phyloP scores from a whole-genome alignment of 2,113 vertebrate species.

The Strix uralensis region DNA sequence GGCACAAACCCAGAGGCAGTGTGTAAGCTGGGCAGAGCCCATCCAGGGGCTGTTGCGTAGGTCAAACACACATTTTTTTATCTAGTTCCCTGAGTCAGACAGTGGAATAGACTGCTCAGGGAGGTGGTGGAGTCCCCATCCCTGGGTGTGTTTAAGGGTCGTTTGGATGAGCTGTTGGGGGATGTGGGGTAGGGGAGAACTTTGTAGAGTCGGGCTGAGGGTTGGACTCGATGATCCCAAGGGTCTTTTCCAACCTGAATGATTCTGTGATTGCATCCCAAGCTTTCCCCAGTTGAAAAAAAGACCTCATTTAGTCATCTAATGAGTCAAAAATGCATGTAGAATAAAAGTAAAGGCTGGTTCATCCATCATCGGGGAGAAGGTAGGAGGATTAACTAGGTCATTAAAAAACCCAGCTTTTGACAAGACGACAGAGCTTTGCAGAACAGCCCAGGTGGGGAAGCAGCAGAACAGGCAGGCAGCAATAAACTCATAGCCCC shows the following conservation, averaged over 20 bases:
- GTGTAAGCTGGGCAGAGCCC: fast-evolving
- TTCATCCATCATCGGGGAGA: not conserved
- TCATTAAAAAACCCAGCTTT: not conserved
- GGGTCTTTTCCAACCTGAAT: too few relatives aligned
- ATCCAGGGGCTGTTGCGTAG: fast-evolving
- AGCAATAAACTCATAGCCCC: too few relatives aligned
- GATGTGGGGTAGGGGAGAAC: too few relatives aligned
- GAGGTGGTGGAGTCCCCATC: too few relatives aligned
- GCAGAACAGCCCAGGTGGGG: not conserved
- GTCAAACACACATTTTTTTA: not conserved
- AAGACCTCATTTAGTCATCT: not conserved
- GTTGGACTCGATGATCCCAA: too few relatives aligned
- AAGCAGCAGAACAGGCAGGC: not conserved
- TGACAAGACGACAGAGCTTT: not conserved
- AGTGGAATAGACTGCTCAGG: too few relatives aligned
- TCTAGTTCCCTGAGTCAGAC: not conserved
- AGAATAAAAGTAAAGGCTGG: not conserved
- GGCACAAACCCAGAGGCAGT: fast-evolving
- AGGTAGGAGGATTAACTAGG: not conserved
- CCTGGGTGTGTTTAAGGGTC: too few relatives aligned
- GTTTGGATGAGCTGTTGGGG: too few relatives aligned
- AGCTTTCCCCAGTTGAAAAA: not conserved
- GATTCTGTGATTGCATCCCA: not conserved
- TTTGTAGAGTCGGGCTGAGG: too few relatives aligned
- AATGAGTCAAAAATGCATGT: not conserved